These are phyloP conservation scores for Xiphydria camelus DNA, from an alignment of 2,888 invertebrate species.

Conservation along the genomic window DNA sequence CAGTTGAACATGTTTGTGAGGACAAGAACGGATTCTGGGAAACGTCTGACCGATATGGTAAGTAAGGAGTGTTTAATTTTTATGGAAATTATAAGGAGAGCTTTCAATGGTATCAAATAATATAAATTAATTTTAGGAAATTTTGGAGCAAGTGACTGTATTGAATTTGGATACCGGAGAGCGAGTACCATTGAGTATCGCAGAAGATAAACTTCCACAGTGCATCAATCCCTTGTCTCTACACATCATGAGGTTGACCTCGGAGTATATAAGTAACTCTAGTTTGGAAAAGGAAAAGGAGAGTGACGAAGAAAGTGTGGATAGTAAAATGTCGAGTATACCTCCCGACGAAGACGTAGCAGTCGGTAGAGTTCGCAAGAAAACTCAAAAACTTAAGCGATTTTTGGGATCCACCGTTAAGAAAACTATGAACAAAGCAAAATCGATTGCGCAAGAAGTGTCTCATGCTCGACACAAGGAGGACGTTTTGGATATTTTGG, in stretches of 20 bases:
- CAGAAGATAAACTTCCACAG: conserved; percentile 89
- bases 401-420: conserved; percentile 88
- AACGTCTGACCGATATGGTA: conserved; percentile 81
- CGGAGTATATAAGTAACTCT: conserved; percentile 80
- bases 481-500: conserved; percentile 81
- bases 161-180: conserved; percentile 86
- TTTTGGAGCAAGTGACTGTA: conserved; percentile 87
- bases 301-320: conserved; percentile 77
- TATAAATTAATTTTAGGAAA: conserved; percentile 65
- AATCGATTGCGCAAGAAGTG: conserved; percentile 85
- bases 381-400: conserved; percentile 69
- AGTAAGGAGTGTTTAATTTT: conserved; percentile 19
- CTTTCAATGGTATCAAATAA: background rate
- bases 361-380: conserved; percentile 59
- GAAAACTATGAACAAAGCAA: conserved; percentile 89
- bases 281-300: conserved; percentile 71
- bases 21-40: conserved; percentile 84
- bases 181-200: conserved; percentile 89
- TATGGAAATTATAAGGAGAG: too few species aligned
- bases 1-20: conserved; percentile 74
- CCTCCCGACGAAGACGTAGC: conserved; percentile 61
- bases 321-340: conserved; percentile 65
- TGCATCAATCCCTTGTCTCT: conserved; percentile 92
- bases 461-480: conserved; percentile 87
- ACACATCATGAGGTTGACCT: conserved; percentile 91